Evolutionary conservation across 2,113 vertebrate species (phyloP).

Genomic region (Vireo altiloquus): DNA sequence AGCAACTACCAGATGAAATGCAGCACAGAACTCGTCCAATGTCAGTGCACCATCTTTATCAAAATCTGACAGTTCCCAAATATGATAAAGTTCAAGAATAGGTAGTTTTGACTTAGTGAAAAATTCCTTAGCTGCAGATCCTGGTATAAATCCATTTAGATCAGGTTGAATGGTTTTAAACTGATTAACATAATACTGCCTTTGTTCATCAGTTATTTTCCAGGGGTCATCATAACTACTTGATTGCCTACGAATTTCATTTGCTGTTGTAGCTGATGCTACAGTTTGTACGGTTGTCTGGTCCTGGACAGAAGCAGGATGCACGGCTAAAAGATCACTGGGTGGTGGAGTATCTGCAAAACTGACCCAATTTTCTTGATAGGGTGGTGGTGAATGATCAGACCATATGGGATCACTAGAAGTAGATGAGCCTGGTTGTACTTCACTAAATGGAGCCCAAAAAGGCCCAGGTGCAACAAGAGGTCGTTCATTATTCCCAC

Average conservation of each 20-base stretch:
- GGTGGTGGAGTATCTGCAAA: too few relatives aligned
- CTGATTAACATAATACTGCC: slow-evolving; percentile 99
- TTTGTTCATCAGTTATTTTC: slow-evolving; percentile 99
- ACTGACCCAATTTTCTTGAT: too few relatives aligned
- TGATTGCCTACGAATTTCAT: slow-evolving; percentile 97
- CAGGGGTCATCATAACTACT: slow-evolving; percentile 96
- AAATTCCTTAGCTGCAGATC: background rate
- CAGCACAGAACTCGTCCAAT: too few relatives aligned
- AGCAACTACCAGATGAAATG: too few relatives aligned
- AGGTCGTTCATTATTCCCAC: slow-evolving; percentile 85
- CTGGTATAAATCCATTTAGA: slow-evolving; percentile 97
- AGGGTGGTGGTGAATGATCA: too few relatives aligned
- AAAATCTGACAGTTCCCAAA: too few relatives aligned
- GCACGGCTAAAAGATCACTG: too few relatives aligned
- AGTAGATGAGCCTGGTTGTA: slow-evolving; percentile 76
- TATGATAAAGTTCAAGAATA: too few relatives aligned
- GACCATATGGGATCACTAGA: too few relatives aligned
- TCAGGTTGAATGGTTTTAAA: slow-evolving; percentile 99
- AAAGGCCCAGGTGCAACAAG: slow-evolving; percentile 81
- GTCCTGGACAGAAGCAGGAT: slow-evolving; percentile 61
- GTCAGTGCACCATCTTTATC: too few relatives aligned
- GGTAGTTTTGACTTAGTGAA: too few relatives aligned
- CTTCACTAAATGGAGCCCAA: slow-evolving; percentile 92
- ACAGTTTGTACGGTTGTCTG: slow-evolving; percentile 92
- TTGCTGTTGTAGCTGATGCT: slow-evolving; percentile 86